Evolutionary conservation across 2,113 vertebrate genomes (phyloP).

Genomic region (Haliaeetus leucogaster): DNA sequence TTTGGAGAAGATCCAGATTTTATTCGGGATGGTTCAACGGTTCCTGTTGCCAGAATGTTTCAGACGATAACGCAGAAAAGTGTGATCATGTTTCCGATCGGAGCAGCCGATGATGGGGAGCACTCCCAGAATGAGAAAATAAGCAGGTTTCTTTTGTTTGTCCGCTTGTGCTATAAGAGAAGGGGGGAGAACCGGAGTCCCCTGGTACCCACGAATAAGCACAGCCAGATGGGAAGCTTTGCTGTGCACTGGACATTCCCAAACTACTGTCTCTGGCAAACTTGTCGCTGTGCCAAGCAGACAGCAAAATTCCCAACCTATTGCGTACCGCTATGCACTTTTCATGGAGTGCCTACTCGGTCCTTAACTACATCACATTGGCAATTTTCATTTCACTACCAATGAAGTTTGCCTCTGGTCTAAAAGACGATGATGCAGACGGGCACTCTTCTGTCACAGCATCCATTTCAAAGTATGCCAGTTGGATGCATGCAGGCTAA

Average conservation of each 20-base stretch:
- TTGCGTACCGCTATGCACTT: fast-evolving
- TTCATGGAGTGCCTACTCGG: neutral
- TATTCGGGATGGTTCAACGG: slow-evolving; percentile 77
- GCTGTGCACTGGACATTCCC: neutral
- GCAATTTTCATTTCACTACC: neutral
- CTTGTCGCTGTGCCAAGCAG: neutral
- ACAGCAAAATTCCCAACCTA: neutral
- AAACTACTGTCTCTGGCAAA: neutral
- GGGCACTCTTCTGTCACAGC: fast-evolving
- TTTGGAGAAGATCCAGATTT: slow-evolving; percentile 78
- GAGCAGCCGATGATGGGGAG: slow-evolving; percentile 73
- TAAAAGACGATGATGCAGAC: fast-evolving
- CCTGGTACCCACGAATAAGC: neutral
- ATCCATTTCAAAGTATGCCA: neutral
- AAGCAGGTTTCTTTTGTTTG: slow-evolving; percentile 70
- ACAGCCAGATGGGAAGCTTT: neutral
- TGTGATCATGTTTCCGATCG: slow-evolving; percentile 76
- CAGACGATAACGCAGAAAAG: slow-evolving; percentile 68
- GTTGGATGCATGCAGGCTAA: neutral
- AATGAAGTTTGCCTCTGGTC: neutral
- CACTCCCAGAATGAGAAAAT: slow-evolving; percentile 83
- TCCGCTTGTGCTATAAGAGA: neutral
- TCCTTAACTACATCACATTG: neutral
- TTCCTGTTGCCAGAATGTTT: slow-evolving; percentile 75
- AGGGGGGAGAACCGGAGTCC: neutral